phyloP scores from a whole-genome alignment of 37 sponge, comb jelly and placozoan species.

The Hormiphora californensis region DNA sequence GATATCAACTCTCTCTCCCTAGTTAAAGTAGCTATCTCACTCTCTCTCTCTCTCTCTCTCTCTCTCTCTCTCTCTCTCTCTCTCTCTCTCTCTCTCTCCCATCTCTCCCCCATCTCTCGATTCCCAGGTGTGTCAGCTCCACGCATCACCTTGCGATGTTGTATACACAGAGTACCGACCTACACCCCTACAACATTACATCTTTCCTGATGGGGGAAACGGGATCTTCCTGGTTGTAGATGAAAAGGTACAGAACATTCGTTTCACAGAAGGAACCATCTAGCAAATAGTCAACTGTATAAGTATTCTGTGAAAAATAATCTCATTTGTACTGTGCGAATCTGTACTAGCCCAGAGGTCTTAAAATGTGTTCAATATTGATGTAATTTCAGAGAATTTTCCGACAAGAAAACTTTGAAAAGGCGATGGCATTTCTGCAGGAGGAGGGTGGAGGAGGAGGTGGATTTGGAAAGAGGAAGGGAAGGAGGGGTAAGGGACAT shows the following conservation, averaged over 20 bases:
- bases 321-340: too few relatives aligned
- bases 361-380: too few relatives aligned
- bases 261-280: too few relatives aligned
- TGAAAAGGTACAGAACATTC: constrained; percentile 68
- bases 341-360: too few relatives aligned
- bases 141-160: constrained; percentile 80
- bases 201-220: constrained; percentile 90
- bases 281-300: too few relatives aligned
- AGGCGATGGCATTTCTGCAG: constrained; percentile 80
- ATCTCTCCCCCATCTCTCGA: neutral
- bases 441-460: constrained; percentile 61
- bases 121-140: constrained; percentile 58
- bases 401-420: constrained; percentile 93
- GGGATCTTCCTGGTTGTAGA: constrained; percentile 94
- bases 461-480: constrained; percentile 60
- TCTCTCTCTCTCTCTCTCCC: neutral
- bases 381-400: constrained; percentile 76
- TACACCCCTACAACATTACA: constrained; percentile 93
- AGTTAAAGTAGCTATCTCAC: too few relatives aligned
- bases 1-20: too few relatives aligned
- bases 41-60: constrained; percentile 23
- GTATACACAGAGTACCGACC: constrained; percentile 97
- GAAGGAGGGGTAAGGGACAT: constrained; percentile 56
- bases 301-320: too few relatives aligned
- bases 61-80: neutral